Percentiles rank a stretch among this genome's conserved stretches.
phyloP scores from a whole-genome alignment of 2,113 vertebrate genomes.

The Dissostichus mawsoni region DNA sequence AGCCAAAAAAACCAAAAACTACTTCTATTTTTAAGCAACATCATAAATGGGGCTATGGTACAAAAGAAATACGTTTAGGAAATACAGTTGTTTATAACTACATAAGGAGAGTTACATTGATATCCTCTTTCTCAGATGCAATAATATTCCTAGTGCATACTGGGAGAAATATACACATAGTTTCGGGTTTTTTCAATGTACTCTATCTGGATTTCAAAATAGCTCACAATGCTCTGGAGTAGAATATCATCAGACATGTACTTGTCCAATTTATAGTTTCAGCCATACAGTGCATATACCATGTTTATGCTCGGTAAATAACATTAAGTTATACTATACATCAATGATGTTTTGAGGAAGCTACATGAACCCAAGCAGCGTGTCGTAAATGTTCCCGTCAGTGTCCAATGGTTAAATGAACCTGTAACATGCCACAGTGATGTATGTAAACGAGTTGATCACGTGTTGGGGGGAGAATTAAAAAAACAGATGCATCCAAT shows the following conservation, averaged over 20 bases:
- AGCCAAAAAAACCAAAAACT: conserved; percentile 38
- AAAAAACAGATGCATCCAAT: too few species aligned
- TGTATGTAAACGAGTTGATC: background rate
- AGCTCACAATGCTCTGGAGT: conserved; percentile 75
- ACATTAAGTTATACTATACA: conserved; percentile 71
- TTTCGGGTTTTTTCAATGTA: conserved; percentile 56
- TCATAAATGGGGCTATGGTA: conserved; percentile 43
- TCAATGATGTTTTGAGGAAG: conserved; percentile 62
- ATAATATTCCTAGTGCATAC: conserved; percentile 72
- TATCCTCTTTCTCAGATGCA: conserved; percentile 75
- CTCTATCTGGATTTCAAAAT: conserved; percentile 68
- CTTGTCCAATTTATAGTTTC: conserved; percentile 65
- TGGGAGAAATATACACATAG: conserved; percentile 75
- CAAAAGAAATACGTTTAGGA: conserved; percentile 12
- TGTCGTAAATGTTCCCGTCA: conserved; percentile 44
- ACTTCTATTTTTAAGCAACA: conserved; percentile 34
- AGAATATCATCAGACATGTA: conserved; percentile 70
- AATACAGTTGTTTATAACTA: conserved; percentile 52
- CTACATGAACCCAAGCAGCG: conserved; percentile 70
- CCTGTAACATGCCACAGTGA: conserved; percentile 57
- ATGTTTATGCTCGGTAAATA: conserved; percentile 75
- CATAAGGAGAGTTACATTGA: conserved; percentile 62
- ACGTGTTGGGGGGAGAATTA: background rate
- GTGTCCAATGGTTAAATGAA: conserved; percentile 24
- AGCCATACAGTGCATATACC: conserved; percentile 74